phyloP scores from a whole-genome alignment of 2,113 vertebrate genomes.

The Hystrix cristata region DNA sequence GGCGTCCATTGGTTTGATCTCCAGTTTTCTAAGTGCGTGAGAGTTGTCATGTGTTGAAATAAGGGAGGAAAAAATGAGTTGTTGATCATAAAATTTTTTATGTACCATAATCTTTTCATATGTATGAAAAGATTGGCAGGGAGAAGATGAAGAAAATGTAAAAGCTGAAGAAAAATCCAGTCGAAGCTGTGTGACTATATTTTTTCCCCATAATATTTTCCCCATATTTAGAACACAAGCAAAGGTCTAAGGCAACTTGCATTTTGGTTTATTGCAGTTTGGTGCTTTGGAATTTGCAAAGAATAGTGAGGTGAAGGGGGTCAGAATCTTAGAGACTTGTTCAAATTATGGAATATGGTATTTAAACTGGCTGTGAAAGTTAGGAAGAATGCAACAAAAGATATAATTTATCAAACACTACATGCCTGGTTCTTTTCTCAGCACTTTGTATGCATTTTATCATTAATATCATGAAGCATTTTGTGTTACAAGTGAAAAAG shows the following conservation, averaged over 20 bases:
- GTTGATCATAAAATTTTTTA: neutral
- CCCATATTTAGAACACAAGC: neutral
- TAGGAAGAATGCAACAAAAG: neutral
- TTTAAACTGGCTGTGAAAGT: neutral
- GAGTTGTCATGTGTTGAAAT: neutral
- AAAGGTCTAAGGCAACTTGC: neutral
- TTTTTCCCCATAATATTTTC: neutral
- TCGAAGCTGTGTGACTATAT: neutral
- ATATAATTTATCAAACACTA: neutral
- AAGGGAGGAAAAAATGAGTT: neutral
- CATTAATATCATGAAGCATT: neutral
- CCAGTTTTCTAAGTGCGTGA: neutral
- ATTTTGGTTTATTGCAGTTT: neutral
- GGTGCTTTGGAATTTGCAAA: neutral
- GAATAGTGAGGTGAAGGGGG: neutral
- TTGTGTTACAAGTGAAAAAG: slow-evolving; percentile 1
- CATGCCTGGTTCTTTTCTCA: neutral
- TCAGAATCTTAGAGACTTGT: neutral
- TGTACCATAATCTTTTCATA: neutral
- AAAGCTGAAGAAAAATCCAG: neutral
- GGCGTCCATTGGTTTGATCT: neutral
- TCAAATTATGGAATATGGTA: neutral
- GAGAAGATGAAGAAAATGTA: neutral
- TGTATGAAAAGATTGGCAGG: neutral
- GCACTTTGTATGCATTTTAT: neutral